phyloP scores from a whole-genome alignment of 2,888 invertebrate species.

The Ischnus inquisitorius region DNA sequence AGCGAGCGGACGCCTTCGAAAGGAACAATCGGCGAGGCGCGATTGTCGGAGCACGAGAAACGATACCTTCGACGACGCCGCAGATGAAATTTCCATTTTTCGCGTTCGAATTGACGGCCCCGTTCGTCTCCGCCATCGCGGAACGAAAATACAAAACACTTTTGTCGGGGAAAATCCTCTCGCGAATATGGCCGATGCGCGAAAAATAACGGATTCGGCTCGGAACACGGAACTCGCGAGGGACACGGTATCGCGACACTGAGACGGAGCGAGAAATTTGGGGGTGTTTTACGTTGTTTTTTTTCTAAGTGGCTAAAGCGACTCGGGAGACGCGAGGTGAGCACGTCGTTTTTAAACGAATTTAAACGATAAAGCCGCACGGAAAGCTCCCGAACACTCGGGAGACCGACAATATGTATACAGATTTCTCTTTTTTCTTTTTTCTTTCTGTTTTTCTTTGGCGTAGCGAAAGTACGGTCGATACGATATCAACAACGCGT shows the following conservation, averaged over 20 bases:
- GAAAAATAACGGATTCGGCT: conserved; percentile 37
- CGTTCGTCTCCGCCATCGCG: conserved; percentile 84
- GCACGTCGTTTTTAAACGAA: not conserved
- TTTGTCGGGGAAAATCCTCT: conserved; percentile 27
- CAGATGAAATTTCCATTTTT: conserved; percentile 94
- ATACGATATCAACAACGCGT: conserved; percentile 18
- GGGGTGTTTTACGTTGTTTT: not conserved
- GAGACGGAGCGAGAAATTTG: not conserved
- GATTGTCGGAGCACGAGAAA: not conserved
- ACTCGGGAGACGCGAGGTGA: not conserved
- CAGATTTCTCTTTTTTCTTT: not conserved
- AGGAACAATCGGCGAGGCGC: conserved; percentile 37
- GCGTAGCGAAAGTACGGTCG: not conserved
- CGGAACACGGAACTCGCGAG: not conserved
- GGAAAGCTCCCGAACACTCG: conserved; percentile 1
- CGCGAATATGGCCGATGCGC: conserved; percentile 51
- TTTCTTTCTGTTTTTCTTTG: too few relatives aligned
- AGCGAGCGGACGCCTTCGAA: too few relatives aligned
- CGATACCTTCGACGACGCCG: conserved; percentile 96
- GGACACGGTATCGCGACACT: not conserved
- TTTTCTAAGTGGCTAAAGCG: not conserved
- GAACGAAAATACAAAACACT: not conserved
- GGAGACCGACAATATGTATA: conserved; percentile 2
- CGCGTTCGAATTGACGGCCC: conserved; percentile 88
- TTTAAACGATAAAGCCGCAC: not conserved